Evolutionary conservation across 1,140 invertebrate genomes (phyloP).

Genomic region (Scaptomyza montana): DNA sequence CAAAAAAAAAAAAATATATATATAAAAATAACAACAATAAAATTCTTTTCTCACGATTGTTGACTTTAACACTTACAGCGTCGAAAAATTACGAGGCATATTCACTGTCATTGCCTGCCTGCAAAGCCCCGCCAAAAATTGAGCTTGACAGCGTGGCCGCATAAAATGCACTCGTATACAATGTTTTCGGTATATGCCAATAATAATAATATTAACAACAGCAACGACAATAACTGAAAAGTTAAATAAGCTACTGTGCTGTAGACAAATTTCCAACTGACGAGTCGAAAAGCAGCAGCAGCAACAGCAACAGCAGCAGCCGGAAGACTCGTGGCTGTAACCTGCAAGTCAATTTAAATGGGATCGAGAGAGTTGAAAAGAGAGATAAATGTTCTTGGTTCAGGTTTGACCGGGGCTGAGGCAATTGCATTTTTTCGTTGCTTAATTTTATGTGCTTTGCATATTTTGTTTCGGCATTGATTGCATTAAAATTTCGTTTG

Average conservation of each 20-base stretch:
- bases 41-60: slow-evolving; percentile 83
- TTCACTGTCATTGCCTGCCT: slow-evolving; percentile 70
- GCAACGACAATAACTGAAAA: slow-evolving; percentile 42
- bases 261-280: slow-evolving; percentile 61
- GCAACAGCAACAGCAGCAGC: background rate
- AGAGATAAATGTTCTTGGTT: slow-evolving; percentile 70
- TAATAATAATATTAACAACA: slow-evolving; percentile 24
- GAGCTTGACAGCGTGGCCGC: slow-evolving; percentile 44
- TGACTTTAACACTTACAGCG: slow-evolving; percentile 80
- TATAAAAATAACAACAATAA: slow-evolving; percentile 66
- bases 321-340: slow-evolving; percentile 34
- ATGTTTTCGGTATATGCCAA: slow-evolving; percentile 14
- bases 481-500: slow-evolving; percentile 74
- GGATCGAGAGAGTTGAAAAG: slow-evolving; percentile 59
- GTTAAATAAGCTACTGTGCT: slow-evolving; percentile 65
- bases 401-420: background rate
- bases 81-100: slow-evolving; percentile 60
- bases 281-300: slow-evolving; percentile 20
- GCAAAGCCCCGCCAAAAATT: slow-evolving; percentile 48
- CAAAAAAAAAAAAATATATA: slow-evolving; percentile 29
- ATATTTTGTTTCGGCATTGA: slow-evolving; percentile 50
- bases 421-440: slow-evolving; percentile 37
- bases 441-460: slow-evolving; percentile 81
- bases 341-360: slow-evolving; percentile 65
- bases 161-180: slow-evolving; percentile 41